Evolutionary conservation across 2,888 invertebrate species (phyloP), one percentile per base, ranked within the genome.

Genomic region (Ectemnius cavifrons): DNA sequence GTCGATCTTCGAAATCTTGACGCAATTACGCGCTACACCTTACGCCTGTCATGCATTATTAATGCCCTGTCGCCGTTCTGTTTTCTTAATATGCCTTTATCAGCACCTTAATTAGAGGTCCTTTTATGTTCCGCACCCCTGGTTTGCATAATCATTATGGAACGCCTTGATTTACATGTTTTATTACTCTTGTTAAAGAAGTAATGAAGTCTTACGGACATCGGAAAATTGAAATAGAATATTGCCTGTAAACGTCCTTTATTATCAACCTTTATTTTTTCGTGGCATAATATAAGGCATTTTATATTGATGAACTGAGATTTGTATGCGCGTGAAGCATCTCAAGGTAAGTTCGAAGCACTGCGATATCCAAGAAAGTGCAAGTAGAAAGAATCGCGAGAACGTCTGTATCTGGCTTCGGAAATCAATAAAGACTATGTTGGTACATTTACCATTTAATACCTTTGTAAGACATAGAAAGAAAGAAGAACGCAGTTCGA

Each of bases 401-500:
- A 28, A 66, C 71, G 64, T 74, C 68, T 60, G 74, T 59, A 66
- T 46, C 56, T 16, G 75, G 66, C 80, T 80, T 80, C 80, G 70
- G 58, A 78, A 80, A 80, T 80, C 80, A 75, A 80, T 79, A 76
- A 61, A 63, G 74, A 65, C 37, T 18, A 58, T 70, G 20, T 64
- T 67, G 4, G 47, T 18, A 46, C 11, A 37, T 52, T 68, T 14
- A 37, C 1, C 20, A 66, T 28, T 56, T n/a, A 13, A 11, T 13
- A 14, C 4, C 16, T 27, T 20, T 4, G 47, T 18, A 14, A 8
- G 3, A 45, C 6, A 37, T 37, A 8, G 3, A 37, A 11, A 8
- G 37, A 37, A 37, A 37, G 8, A 37, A 37, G 37, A 37, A 11
- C 11, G 11, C 37, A 8, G 37, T 8, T 37, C 6, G 37, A 37